phyloP scores from a whole-genome alignment of 1,140 invertebrate species.

The Neodiprion lecontei region DNA sequence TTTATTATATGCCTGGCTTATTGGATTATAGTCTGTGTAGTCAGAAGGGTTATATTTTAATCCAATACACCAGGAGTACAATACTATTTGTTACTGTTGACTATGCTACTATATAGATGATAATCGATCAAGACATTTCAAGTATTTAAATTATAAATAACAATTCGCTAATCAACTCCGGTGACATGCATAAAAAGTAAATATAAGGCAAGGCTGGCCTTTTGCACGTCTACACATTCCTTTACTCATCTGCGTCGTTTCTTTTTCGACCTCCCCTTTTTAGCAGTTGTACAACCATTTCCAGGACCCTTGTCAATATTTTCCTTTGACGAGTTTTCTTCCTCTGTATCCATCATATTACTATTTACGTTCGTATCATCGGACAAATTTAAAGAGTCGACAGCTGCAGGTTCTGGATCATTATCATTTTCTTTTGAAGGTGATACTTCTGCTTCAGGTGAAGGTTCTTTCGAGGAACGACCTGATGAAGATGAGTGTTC shows the following conservation, averaged over 20 bases:
- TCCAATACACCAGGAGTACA: background rate
- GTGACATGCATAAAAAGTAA: conserved; percentile 58
- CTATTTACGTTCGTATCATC: conserved; percentile 46
- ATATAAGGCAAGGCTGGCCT: conserved; percentile 58
- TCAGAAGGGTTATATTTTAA: too few species aligned
- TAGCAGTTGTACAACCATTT: conserved; percentile 37
- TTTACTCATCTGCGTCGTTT: conserved; percentile 62
- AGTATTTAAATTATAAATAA: background rate
- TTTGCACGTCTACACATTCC: conserved; percentile 60
- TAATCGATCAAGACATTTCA: background rate
- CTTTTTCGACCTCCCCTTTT: conserved; percentile 54
- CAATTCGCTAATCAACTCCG: conserved; percentile 50
- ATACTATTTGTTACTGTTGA: background rate
- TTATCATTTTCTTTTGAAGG: background rate
- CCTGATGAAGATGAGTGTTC: background rate
- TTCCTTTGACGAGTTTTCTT: conserved; percentile 31
- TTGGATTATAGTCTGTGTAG: too few species aligned
- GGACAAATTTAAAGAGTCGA: conserved; percentile 37
- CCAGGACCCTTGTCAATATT: conserved; percentile 28
- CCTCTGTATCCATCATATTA: conserved; percentile 39
- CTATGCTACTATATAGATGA: background rate
- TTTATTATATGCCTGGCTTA: too few species aligned
- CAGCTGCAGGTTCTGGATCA: background rate
- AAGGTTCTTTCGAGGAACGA: background rate
- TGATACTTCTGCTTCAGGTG: background rate